A percentile compares a stretch with the other conserved stretches of the same genome.
phyloP scores from a whole-genome alignment of 1,140 invertebrate species.

The Drosophila arawakana region DNA sequence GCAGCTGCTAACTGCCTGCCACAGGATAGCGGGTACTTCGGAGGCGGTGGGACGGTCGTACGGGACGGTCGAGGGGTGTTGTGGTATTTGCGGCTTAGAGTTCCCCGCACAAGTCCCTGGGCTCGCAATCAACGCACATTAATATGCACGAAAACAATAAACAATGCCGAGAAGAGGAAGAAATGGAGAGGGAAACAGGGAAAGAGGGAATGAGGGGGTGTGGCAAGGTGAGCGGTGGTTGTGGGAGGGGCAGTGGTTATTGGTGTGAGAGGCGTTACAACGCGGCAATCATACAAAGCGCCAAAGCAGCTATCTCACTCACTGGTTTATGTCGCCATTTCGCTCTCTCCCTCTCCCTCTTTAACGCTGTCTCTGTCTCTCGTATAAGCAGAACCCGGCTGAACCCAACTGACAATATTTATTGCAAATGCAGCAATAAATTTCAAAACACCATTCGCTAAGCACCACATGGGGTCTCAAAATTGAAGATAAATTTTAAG shows the following conservation, averaged over 20 bases:
- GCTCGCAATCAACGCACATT: conserved; percentile 80
- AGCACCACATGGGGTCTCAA: conserved; percentile 84
- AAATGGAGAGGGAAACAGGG: neutral
- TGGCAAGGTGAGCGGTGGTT: neutral
- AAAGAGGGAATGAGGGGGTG: neutral
- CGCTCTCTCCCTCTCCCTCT: conserved; percentile 18
- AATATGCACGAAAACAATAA: conserved; percentile 84
- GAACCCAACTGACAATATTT: conserved; percentile 83
- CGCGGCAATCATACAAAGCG: conserved; percentile 75
- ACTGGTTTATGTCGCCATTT: conserved; percentile 10
- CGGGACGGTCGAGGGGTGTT: neutral
- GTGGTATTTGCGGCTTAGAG: conserved; percentile 29
- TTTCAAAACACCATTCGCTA: conserved; percentile 85
- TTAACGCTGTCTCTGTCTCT: conserved; percentile 5
- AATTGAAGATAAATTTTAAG: conserved; percentile 85
- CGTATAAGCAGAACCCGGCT: conserved; percentile 16
- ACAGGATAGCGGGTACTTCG: neutral
- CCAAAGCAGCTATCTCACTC: conserved; percentile 48
- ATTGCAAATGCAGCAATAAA: conserved; percentile 85
- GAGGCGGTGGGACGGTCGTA: too few species aligned
- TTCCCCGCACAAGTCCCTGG: conserved; percentile 30
- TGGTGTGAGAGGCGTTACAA: conserved; percentile 74
- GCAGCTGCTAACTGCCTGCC: conserved; percentile 75
- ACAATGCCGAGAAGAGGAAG: conserved; percentile 54
- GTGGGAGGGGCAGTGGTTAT: conserved; percentile 2